These are phyloP conservation scores for Parazoanthus atlanticus DNA, from an alignment of 92 coral and sea anemone genomes.

Conservation along the genomic window DNA sequence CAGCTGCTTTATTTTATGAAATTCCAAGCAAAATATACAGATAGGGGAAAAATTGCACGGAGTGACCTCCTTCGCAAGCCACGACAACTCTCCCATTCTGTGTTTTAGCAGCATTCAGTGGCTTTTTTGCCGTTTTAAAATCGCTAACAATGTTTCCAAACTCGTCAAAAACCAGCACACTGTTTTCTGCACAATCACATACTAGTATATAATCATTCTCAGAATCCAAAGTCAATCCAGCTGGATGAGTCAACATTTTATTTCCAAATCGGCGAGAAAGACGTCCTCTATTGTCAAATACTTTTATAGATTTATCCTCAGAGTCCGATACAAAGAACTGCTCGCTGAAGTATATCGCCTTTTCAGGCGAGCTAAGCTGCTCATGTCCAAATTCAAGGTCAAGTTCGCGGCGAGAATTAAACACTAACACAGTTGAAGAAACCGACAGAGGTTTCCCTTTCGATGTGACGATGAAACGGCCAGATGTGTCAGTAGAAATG, in stretches of 20 bases:
- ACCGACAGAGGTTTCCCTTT: background rate
- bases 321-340: conserved; percentile 63
- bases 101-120: conserved; percentile 27
- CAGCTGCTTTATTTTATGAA: background rate
- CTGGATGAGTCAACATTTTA: conserved; percentile 19
- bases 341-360: conserved; percentile 43
- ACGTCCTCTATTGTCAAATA: conserved; percentile 47
- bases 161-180: conserved; percentile 28
- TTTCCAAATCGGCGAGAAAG: conserved; percentile 19
- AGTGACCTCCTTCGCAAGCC: conserved; percentile 21
- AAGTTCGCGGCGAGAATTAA: background rate
- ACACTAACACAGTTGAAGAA: conserved; percentile 8
- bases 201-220: conserved; percentile 18
- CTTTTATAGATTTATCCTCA: conserved; percentile 52
- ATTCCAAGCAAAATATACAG: conserved; percentile 7
- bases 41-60: conserved; percentile 14
- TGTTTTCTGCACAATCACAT: conserved; percentile 22
- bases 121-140: conserved; percentile 16
- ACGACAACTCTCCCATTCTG: conserved; percentile 15
- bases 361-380: conserved; percentile 54
- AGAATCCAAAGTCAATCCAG: background rate
- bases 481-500: background rate
- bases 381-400: conserved; percentile 54
- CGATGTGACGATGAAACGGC: conserved; percentile 12
- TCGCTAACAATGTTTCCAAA: conserved; percentile 32